Evolutionary conservation across 2,797 vertebrate species (phyloP).

Genomic region (Chromobotia macracanthus): DNA sequence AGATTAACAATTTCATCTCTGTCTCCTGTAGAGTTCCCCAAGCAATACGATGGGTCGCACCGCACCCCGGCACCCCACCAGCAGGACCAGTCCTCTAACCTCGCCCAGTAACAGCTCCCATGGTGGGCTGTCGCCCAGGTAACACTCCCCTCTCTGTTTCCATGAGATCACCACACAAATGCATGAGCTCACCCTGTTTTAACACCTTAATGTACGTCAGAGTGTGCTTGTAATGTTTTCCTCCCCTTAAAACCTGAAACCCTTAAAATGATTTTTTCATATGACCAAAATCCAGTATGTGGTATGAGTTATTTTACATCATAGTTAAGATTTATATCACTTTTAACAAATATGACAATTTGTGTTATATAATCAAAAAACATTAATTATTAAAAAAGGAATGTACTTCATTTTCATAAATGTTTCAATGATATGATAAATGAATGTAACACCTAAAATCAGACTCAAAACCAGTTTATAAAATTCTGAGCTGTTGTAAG

Average conservation of each 20-base stretch:
- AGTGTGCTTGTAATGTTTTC: slow-evolving; percentile 15
- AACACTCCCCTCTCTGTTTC: slow-evolving; percentile 49
- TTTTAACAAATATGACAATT: too few relatives aligned
- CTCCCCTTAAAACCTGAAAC: slow-evolving; percentile 40
- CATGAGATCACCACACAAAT: slow-evolving; percentile 7
- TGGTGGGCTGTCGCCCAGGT: slow-evolving; percentile 95
- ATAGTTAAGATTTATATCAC: too few relatives aligned
- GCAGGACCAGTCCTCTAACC: slow-evolving; percentile 93
- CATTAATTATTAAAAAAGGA: too few relatives aligned
- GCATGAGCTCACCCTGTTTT: slow-evolving; percentile 37
- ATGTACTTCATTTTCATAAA: too few relatives aligned
- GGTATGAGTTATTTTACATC: too few relatives aligned
- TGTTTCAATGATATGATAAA: too few relatives aligned
- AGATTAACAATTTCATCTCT: slow-evolving; percentile 3
- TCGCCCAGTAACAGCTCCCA: slow-evolving; percentile 97
- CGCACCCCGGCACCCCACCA: slow-evolving; percentile 87
- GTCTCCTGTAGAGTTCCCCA: slow-evolving; percentile 85
- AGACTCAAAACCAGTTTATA: too few relatives aligned
- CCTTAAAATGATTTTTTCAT: slow-evolving; percentile 3
- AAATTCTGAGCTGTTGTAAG: too few relatives aligned
- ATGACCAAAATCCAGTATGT: too few relatives aligned
- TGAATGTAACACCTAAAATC: too few relatives aligned
- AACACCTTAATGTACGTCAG: slow-evolving; percentile 8
- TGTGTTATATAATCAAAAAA: too few relatives aligned
- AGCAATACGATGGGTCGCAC: slow-evolving; percentile 94